Base-by-base conservation (phyloP, 30 jellyfish, hydroid and myxozoan species). In the Aurelia aurita complex sp. Pacific region DNA sequence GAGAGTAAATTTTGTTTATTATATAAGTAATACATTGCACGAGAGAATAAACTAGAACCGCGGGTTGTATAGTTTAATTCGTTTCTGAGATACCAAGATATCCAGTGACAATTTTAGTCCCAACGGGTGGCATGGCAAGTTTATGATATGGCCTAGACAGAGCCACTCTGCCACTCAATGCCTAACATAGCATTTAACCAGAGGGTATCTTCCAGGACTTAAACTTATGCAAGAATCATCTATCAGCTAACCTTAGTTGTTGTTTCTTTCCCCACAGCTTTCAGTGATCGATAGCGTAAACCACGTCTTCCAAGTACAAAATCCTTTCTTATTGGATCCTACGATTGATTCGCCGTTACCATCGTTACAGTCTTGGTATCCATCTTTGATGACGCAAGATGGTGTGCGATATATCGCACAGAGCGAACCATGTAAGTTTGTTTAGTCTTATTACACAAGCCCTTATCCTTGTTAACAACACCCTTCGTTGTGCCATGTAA, bases 301-400 rank as follows among this genome's bases (percentile, higher is more conserved):
- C 53, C 88, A 79, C 10, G 84, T 87, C 69, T 71, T 87, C 76
- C 79, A 86, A 34, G 53, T 75, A 8, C 79, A 76, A 16, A 75
- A 64, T 4, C 87, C 86, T 23, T 46, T 75, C 19, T 67, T 66
- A 50, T 32, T 70, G 61, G 89, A 87, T 4, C 90, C 46, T 36
- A 15, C 85, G 3, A 65, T 87, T 34, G 89, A 75, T 46, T 78
- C 89, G 5, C 89, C 96, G 42, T 61, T 87, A 17, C 96, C 96
- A 34, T 87, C 96, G 40, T 69, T 87, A 62, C 96, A 87, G 59
- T 87, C 96, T 9, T 87, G 96, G 96, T 87, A 87, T 52, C 89
- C 96, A 46, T 71, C 93, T 16, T 40, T 84, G 76, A 73, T 84
- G 93, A 84, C 93, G 87, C 75, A 86, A 73, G 93, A 84, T 75